These are phyloP conservation scores for Salvelinus namaycush DNA, from an alignment of 2,113 vertebrate genomes.

Conservation along the genomic window DNA sequence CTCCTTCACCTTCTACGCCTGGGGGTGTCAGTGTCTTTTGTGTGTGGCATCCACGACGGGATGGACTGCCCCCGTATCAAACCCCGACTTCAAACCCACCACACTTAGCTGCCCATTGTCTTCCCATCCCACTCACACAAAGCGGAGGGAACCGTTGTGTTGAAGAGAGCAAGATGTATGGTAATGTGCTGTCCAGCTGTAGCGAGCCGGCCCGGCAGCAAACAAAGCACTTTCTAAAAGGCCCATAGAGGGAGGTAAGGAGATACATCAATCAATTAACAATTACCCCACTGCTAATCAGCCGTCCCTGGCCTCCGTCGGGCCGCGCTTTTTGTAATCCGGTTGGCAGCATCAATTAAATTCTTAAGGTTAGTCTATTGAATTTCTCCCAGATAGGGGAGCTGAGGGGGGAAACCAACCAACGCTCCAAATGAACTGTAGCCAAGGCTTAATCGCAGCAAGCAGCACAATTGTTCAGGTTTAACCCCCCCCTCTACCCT, in stretches of 20 bases:
- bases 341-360: slow-evolving; percentile 78
- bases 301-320: slow-evolving; percentile 69
- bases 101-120: slow-evolving; percentile 62
- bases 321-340: slow-evolving; percentile 75
- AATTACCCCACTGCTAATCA: slow-evolving; percentile 84
- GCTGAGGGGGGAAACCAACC: slow-evolving; percentile 16
- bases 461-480: neutral
- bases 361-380: slow-evolving; percentile 85
- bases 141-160: slow-evolving; percentile 12
- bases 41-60: slow-evolving; percentile 24
- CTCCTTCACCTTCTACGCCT: slow-evolving; percentile 9
- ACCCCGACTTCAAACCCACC: slow-evolving; percentile 37
- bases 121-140: slow-evolving; percentile 36
- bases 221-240: slow-evolving; percentile 73
- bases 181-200: slow-evolving; percentile 70
- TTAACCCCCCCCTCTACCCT: neutral
- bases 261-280: slow-evolving; percentile 81
- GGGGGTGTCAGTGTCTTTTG: slow-evolving; percentile 39
- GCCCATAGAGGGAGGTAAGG: slow-evolving; percentile 69
- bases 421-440: slow-evolving; percentile 47
- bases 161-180: slow-evolving; percentile 64
- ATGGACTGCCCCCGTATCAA: slow-evolving; percentile 2
- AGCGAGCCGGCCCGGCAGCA: slow-evolving; percentile 49
- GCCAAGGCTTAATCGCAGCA: slow-evolving; percentile 36
- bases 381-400: slow-evolving; percentile 76